phyloP scores from a whole-genome alignment of 2,888 invertebrate genomes.

The Coelopa pilipes region DNA sequence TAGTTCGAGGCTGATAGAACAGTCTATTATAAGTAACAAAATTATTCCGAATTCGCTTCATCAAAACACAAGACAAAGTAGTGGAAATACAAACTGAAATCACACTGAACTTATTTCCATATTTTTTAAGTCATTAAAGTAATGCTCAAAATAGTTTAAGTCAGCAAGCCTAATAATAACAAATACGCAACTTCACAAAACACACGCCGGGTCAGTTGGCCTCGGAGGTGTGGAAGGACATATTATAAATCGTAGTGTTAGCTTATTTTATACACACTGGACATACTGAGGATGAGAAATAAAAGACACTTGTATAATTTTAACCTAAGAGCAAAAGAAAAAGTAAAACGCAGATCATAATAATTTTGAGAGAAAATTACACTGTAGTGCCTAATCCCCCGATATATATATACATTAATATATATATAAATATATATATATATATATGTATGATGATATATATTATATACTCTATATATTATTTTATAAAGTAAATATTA shows the following conservation, averaged over 20 bases:
- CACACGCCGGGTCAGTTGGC: background rate
- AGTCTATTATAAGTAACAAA: slow-evolving; percentile 6
- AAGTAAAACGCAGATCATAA: slow-evolving; percentile 40
- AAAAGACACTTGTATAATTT: slow-evolving; percentile 35
- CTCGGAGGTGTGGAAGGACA: background rate
- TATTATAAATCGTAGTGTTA: background rate
- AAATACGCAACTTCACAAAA: background rate
- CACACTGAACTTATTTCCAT: too few species aligned
- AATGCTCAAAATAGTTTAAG: slow-evolving; percentile 27
- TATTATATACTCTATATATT: slow-evolving; percentile 37
- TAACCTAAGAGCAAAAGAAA: slow-evolving; percentile 39
- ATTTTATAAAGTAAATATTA: slow-evolving; percentile 41
- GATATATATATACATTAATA: slow-evolving; percentile 49
- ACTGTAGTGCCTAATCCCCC: slow-evolving; percentile 65
- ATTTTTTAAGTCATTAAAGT: slow-evolving; percentile 13
- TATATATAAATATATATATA: slow-evolving; percentile 38
- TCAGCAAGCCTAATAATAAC: background rate
- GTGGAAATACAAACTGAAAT: too few species aligned
- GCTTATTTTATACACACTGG: slow-evolving; percentile 19
- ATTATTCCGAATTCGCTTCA: slow-evolving; percentile 1
- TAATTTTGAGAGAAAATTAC: slow-evolving; percentile 48
- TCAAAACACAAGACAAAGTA: slow-evolving; percentile 24
- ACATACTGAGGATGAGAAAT: slow-evolving; percentile 14
- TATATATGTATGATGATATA: slow-evolving; percentile 39
- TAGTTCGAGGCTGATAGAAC: slow-evolving; percentile 3